Conservation (phyloP, 1,140 invertebrate genomes). For the Bombyx mori region ASM3026992v2 NC_085129.1:19666501-19667000, state of each 20-base stretch:
- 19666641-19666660: conserved; percentile 11
- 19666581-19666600: conserved; percentile 1
- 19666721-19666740: neutral
- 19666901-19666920: no score
- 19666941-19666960: no score
- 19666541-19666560: no score
- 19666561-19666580: neutral
- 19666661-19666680: conserved; percentile 11
- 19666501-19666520: neutral
- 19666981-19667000: no score
- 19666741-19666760: no score
- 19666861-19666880: conserved; percentile 74
- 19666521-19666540: no score
- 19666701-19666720: neutral
- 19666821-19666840: conserved; percentile 84
- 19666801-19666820: conserved; percentile 74
- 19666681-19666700: neutral
- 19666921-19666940: no score
- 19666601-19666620: conserved; percentile 13
- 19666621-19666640: conserved; percentile 29
- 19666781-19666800: conserved; percentile 18
- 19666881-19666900: no score
- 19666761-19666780: conserved; percentile 17
- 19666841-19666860: conserved; percentile 88
- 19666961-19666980: no score